These are phyloP conservation scores for Microtus pennsylvanicus DNA, from an alignment of 2,113 vertebrate species.

Conservation along the genomic window DNA sequence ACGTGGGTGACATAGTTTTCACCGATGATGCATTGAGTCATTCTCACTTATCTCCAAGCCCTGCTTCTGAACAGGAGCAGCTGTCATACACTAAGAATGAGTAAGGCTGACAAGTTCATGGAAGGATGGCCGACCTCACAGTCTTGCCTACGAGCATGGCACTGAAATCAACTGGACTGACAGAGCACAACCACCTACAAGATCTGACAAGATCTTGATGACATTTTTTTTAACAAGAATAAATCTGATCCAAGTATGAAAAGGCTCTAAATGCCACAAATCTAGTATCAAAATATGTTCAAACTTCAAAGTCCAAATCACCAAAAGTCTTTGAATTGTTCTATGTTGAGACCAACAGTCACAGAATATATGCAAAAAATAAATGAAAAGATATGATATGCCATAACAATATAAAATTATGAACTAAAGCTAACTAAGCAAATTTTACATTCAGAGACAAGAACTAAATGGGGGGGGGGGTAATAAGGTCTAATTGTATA, in stretches of 20 bases:
- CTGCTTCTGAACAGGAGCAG: not conserved
- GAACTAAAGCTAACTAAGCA: not conserved
- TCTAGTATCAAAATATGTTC: not conserved
- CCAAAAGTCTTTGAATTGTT: not conserved
- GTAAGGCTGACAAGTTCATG: not conserved
- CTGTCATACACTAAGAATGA: not conserved
- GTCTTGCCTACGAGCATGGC: not conserved
- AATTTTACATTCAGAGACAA: constrained; percentile 29
- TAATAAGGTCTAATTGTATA: constrained; percentile 11
- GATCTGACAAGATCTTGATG: not conserved
- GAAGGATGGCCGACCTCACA: not conserved
- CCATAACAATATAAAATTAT: constrained; percentile 28
- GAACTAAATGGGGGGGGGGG: not conserved
- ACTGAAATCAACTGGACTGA: not conserved
- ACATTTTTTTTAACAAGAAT: constrained; percentile 32
- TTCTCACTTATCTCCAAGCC: not conserved
- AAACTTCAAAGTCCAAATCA: constrained; percentile 26
- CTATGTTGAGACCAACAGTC: not conserved
- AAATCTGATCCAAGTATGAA: not conserved
- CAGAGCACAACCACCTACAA: not conserved
- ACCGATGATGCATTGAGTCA: not conserved
- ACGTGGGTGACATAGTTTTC: not conserved
- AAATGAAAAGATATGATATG: not conserved
- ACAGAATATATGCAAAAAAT: not conserved
- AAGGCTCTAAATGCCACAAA: constrained; percentile 32